Evolutionary conservation across 2,888 invertebrate species (phyloP).

Genomic region (Xestia c-nigrum): DNA sequence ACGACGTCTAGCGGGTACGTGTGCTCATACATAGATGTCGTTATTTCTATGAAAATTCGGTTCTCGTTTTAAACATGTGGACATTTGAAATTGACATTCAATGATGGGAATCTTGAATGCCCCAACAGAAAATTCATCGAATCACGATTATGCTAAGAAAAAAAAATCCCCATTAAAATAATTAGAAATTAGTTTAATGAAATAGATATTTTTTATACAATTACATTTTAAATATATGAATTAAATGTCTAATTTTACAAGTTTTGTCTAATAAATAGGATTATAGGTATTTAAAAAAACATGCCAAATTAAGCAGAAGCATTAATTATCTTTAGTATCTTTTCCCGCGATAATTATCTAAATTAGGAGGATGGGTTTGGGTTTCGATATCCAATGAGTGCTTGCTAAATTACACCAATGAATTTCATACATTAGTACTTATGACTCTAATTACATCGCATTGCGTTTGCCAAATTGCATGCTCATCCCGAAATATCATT

Average conservation of each 20-base stretch:
- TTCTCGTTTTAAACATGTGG: not conserved
- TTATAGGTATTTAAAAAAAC: not conserved
- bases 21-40: slow-evolving; percentile 21
- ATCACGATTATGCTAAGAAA: not conserved
- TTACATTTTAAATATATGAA: no score
- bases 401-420: not conserved
- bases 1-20: not conserved
- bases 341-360: not conserved
- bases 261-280: no score
- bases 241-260: no score
- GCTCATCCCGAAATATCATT: slow-evolving; percentile 23
- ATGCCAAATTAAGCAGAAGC: not conserved
- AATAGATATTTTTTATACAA: no score
- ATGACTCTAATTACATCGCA: not conserved
- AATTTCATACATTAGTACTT: not conserved
- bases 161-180: no score
- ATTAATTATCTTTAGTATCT: not conserved
- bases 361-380: not conserved
- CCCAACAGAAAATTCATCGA: not conserved
- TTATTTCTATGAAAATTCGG: not conserved
- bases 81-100: not conserved
- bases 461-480: slow-evolving; percentile 17
- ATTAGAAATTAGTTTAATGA: no score
- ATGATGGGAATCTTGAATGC: not conserved
- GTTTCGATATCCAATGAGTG: not conserved